Evolutionary conservation across 1,140 invertebrate genomes (phyloP).

Genomic region (Eumeta japonica): DNA sequence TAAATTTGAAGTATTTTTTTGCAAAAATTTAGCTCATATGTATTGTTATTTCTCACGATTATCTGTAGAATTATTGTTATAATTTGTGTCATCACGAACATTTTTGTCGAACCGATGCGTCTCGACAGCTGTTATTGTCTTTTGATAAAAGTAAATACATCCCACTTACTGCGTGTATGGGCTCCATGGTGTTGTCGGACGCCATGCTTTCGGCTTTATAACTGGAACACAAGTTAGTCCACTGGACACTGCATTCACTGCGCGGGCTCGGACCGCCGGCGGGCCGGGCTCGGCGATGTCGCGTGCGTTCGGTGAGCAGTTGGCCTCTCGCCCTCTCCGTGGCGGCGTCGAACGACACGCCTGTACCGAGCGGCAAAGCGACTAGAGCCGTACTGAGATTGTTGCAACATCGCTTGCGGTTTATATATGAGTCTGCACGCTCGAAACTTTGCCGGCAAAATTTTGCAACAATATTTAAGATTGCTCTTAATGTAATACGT

Average conservation of each 20-base stretch:
- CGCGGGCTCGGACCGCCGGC: slow-evolving; percentile 15
- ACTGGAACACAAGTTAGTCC: slow-evolving; percentile 38
- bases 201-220: slow-evolving; percentile 21
- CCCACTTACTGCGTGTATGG: slow-evolving; percentile 42
- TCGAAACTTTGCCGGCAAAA: neutral
- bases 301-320: too few species aligned
- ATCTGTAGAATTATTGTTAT: too few species aligned
- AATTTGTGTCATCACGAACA: too few species aligned
- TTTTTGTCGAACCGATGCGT: too few species aligned
- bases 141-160: too few species aligned
- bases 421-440: slow-evolving; percentile 51
- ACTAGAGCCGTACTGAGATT: slow-evolving; percentile 59
- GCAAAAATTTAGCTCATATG: too few species aligned
- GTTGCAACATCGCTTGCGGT: slow-evolving; percentile 47
- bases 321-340: slow-evolving; percentile 60
- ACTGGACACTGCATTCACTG: slow-evolving; percentile 51
- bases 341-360: slow-evolving; percentile 38
- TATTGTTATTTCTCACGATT: too few species aligned
- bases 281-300: slow-evolving; percentile 19
- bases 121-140: too few species aligned
- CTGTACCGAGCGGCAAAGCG: slow-evolving; percentile 56
- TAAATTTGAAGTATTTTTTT: too few species aligned
- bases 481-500: too few species aligned
- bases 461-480: too few species aligned
- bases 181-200: slow-evolving; percentile 39